Base-by-base conservation (phyloP, 2,797 vertebrate species). In the Natrix natrix region DNA sequence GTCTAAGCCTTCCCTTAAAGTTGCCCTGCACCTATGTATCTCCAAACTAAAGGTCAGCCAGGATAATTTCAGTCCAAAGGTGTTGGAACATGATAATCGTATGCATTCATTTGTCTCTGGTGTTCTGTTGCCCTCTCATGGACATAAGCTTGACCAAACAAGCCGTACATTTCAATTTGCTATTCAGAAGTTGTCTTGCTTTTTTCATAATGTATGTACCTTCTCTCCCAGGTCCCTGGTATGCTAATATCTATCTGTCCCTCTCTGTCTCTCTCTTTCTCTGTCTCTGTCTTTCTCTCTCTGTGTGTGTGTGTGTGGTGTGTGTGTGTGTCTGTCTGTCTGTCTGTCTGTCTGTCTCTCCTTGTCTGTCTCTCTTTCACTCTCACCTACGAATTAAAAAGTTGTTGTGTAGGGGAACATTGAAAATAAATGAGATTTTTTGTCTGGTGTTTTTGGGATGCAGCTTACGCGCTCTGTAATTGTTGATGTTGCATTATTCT, bases 111-210 rank as follows among this genome's bases (percentile, higher is more conserved):
- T n/a, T 16, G 22, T 14, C 8, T 43, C 56, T 26, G n/a, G 83
- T 20, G n/a, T 74, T 78, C 66, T 78, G 17, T 63, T 63, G 91
- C 57, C 28, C 5, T 83, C 1, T 0, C 28, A 0, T 0, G 22
- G 54, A 89, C 87, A 59, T 91, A 91, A 26, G 17, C 83, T 95
- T 12, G 0, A 86, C 90, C 54, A 87, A 66, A 69, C 4, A 59
- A 37, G 63, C 48, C 12, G 37, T 24, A 24, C 28, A 20, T 87
- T 16, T 17, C 91, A 93, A 78, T 86, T 8, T 48, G 66, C 66
- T 89, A 91, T 94, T 95, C 92, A 96, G 94, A 91, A 96, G 94
- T 93, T 94, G 90, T 92, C 91, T 94, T 92, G 92, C 0, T n/a
- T 11, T 61, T 56, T 60, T 20, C 4, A 5, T 69, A 16, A 24